A percentile compares a stretch with the other conserved stretches of the same genome.
phyloP scores from a whole-genome alignment of 2,888 invertebrate species.

The Ectobius pallidus region DNA sequence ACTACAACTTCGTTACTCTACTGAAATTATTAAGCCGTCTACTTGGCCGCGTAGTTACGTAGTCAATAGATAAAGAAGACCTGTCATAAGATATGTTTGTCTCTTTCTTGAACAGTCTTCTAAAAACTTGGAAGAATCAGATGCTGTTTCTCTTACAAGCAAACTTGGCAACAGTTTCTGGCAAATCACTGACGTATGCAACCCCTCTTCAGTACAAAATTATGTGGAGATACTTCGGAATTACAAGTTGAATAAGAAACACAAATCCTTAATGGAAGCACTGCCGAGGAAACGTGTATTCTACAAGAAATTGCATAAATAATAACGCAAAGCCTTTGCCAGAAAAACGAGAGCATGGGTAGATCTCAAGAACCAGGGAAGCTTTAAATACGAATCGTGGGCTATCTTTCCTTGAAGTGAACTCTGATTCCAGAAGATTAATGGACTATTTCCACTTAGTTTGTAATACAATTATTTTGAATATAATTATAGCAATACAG shows the following conservation, averaged over 20 bases:
- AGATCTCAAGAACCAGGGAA: too few relatives aligned
- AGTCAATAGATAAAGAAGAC: not conserved
- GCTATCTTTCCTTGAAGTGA: too few relatives aligned
- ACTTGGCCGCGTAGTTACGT: too few relatives aligned
- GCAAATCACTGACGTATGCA: not conserved
- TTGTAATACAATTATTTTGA: too few relatives aligned
- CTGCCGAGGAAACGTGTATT: not conserved
- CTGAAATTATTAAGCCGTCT: too few relatives aligned
- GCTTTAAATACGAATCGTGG: too few relatives aligned
- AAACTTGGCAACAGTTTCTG: not conserved
- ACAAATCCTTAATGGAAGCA: conserved; percentile 8
- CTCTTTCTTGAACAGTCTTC: not conserved
- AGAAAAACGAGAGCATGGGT: too few relatives aligned
- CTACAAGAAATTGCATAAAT: conserved; percentile 5
- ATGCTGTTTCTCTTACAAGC: not conserved
- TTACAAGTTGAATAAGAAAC: not conserved
- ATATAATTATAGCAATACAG: too few relatives aligned
- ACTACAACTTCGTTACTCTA: too few relatives aligned
- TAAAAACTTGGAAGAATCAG: not conserved
- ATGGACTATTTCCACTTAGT: too few relatives aligned
- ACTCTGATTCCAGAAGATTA: too few relatives aligned
- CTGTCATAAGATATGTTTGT: not conserved
- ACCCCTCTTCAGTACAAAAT: not conserved
- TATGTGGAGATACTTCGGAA: not conserved
- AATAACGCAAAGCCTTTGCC: too few relatives aligned